phyloP scores from a whole-genome alignment of 2,797 vertebrate species.

The Mus spretus region DNA sequence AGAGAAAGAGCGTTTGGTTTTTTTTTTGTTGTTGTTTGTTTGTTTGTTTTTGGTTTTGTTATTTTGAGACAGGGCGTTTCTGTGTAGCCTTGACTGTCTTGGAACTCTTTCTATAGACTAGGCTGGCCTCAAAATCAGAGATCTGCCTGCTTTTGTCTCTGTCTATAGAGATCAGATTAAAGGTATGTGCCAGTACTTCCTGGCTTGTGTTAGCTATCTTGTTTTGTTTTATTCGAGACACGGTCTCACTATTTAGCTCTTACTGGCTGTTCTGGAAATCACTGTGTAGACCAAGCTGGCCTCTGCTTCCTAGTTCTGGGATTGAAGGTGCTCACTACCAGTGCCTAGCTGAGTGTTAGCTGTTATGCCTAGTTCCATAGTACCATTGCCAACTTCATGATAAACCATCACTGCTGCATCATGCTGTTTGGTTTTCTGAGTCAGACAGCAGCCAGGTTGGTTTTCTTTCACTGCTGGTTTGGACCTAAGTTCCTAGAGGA shows the following conservation, averaged over 20 bases:
- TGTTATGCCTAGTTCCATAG: background rate
- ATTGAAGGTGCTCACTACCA: too few relatives aligned
- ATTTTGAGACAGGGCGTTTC: background rate
- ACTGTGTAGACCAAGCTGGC: background rate
- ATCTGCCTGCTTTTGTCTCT: background rate
- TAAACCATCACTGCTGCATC: background rate
- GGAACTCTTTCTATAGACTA: background rate
- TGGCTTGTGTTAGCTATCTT: background rate
- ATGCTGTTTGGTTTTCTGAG: background rate
- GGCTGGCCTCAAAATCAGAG: background rate
- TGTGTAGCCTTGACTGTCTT: background rate
- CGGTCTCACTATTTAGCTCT: background rate
- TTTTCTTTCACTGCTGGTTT: slow-evolving; percentile 13
- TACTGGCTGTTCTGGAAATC: background rate
- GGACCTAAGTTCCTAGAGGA: background rate
- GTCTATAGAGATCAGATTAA: background rate
- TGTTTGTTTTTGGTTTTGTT: background rate
- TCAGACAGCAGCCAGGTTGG: background rate
- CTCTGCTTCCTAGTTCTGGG: background rate
- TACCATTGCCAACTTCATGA: background rate
- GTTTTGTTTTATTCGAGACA: background rate
- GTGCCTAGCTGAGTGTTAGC: background rate
- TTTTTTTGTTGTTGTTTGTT: too few relatives aligned
- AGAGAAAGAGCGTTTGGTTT: too few relatives aligned
- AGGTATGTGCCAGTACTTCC: background rate